Base-by-base conservation (phyloP, 2,797 vertebrate species). In the Siniperca obscura region DNA sequence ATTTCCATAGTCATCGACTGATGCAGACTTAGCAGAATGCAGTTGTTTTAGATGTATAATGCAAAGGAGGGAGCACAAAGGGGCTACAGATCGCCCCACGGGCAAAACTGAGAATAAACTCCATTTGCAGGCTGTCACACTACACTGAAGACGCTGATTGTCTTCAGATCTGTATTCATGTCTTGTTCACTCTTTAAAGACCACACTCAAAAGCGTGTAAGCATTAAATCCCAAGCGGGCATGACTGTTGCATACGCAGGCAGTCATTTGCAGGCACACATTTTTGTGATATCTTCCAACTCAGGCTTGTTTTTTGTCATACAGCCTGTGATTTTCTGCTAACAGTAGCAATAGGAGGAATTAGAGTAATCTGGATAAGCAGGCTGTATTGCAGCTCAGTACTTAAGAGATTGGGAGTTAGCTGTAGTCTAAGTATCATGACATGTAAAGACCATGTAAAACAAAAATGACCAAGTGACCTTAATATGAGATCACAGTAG, bases 331-430 rank as follows among this genome's bases (percentile, higher is more conserved):
- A 87, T 89, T 90, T 91, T 86, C 73, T 89, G 85, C 80, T 67
- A 87, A 85, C 75, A 88, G 89, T 87, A 90, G 90, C 86, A 90
- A 84, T 80, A 46, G 44, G 56, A 79, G 87, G 92, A 93, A 94
- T 95, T 94, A 72, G 40, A 81, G 65, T 92, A 92, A 95, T 93
- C 93, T 93, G 90, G 88, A 91, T 94, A 93, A 92, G 85, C 86
- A 25, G 79, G 81, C 80, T 71, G 82, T 85, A 83, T 90, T 90
- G 84, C 82, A 90, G 89, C 79, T 88, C 75, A 83, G 74, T 82
- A 80, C 62, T 92, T 86, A 89, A 83, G 78, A 89, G 90, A 89
- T 83, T 90, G 74, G 73, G 70, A 89, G 70, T 83, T 71, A 77
- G 79, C 40, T 56, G 57, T 83, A 74, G 48, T 84, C 62, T 65